Percentiles rank a stretch among this genome's conserved stretches.
phyloP scores from a whole-genome alignment of 2,113 vertebrate species.

The Pluvialis apricaria region DNA sequence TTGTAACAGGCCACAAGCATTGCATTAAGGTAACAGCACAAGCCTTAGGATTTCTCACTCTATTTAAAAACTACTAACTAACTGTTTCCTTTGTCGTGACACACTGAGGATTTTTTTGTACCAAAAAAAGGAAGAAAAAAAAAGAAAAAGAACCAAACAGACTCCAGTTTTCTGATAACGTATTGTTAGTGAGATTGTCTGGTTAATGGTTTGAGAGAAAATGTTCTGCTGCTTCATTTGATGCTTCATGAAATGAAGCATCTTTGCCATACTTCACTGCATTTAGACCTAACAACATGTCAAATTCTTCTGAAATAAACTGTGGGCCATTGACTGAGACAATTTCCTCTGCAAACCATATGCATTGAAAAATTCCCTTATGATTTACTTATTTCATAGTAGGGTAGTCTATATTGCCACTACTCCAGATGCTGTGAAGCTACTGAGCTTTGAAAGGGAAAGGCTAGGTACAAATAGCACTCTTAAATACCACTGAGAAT shows the following conservation, averaged over 20 bases:
- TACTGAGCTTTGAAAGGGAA: not conserved
- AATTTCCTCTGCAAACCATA: constrained; percentile 15
- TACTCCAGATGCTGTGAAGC: not conserved
- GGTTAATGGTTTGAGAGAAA: constrained; percentile 59
- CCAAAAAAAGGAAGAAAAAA: rapidly evolving
- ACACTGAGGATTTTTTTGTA: not conserved
- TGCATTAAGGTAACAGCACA: not conserved
- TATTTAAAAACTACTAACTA: not conserved
- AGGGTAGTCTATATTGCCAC: not conserved
- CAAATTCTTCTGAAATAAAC: constrained; percentile 57
- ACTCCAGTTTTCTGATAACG: not conserved
- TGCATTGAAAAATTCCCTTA: constrained; percentile 35
- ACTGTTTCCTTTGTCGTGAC: not conserved
- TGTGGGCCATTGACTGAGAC: not conserved
- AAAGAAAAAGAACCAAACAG: not conserved
- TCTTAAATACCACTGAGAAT: not conserved
- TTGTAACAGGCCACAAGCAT: not conserved
- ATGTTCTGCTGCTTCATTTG: constrained; percentile 28
- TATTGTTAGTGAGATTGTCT: constrained; percentile 34
- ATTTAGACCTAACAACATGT: not conserved
- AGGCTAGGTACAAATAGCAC: not conserved
- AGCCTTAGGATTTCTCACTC: not conserved
- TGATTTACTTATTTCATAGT: not conserved
- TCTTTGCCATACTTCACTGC: constrained; percentile 31
- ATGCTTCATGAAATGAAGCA: constrained; percentile 49